Conservation (phyloP, 1,140 invertebrate genomes). For the Rhopalosiphum padi region DNA sequence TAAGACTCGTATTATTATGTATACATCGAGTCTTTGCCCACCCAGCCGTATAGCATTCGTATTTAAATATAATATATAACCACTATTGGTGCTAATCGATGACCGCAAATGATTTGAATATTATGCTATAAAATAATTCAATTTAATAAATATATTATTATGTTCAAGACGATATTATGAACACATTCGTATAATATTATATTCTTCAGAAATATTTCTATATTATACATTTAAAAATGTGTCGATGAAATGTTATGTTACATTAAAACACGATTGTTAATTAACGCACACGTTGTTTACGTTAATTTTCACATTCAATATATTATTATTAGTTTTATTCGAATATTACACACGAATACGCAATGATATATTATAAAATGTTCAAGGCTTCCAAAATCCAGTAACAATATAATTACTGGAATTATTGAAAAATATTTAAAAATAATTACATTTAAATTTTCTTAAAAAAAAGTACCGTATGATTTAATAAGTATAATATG, state of each 20-base stretch:
- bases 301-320: not conserved
- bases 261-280: not conserved
- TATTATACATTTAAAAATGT: not conserved
- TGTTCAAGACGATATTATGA: not conserved
- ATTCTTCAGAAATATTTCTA: not conserved
- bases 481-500: too few species aligned
- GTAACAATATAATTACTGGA: not conserved
- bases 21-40: not conserved
- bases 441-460: not conserved
- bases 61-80: not conserved
- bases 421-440: not conserved
- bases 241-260: not conserved
- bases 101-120: not conserved
- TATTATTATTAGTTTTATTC: not conserved
- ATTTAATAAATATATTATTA: not conserved
- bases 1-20: not conserved
- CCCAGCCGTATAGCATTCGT: not conserved
- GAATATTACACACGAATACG: not conserved
- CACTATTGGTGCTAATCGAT: not conserved
- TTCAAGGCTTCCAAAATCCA: not conserved
- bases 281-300: not conserved
- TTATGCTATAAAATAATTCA: not conserved
- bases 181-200: not conserved
- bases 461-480: not conserved
- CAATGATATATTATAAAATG: too few species aligned